Evolutionary conservation across 2,113 vertebrate genomes (phyloP), one percentile per base, ranked within the genome.

Genomic region (Ancistrus triradiatus): DNA sequence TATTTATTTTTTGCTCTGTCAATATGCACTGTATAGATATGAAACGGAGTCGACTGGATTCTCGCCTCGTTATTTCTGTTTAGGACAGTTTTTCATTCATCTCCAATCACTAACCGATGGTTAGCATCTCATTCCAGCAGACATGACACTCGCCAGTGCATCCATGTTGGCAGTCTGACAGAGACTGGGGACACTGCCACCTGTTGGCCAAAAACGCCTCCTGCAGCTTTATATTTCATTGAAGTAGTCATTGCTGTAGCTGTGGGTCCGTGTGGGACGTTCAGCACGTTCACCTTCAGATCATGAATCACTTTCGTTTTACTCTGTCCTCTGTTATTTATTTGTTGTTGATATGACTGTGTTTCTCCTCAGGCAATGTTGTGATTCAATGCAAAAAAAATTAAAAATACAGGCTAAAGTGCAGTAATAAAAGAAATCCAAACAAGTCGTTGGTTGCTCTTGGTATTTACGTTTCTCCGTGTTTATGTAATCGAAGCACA

Each of bases 301-400:
- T n/a, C 11, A 9, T 28, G 1, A 3, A 24, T 44, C 38, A 18
- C 49, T 63, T 68, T 73, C 66, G 44, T 27, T 69, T 66, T 70
- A 64, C 55, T 17, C 38, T 28, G 57, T 55, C 18, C 37, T 37
- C 35, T n/a, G 13, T 27, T 60, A 15, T 52, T 56, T 48, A 27
- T 46, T 61, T 66, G 17, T 28, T 48, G 15, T 55, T 60, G 47
- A 21, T 46, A 59, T 50, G 49, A 40, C 19, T 72, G 48, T 56
- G 15, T 37, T 19, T 77, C 27, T 73, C 73, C 74, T 56, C 50
- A 61, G 68, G 66, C 79, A 78, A 76, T 61, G 68, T 83, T 76
- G 75, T 81, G 61, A 81, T 68, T 19, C 53, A 78, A 81, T 83
- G 80, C 75, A 82, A 62, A 63, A 76, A 80, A n/a, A n/a, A n/a